phyloP scores from a whole-genome alignment of 2,888 invertebrate genomes.

The Serrognathus titanus region DNA sequence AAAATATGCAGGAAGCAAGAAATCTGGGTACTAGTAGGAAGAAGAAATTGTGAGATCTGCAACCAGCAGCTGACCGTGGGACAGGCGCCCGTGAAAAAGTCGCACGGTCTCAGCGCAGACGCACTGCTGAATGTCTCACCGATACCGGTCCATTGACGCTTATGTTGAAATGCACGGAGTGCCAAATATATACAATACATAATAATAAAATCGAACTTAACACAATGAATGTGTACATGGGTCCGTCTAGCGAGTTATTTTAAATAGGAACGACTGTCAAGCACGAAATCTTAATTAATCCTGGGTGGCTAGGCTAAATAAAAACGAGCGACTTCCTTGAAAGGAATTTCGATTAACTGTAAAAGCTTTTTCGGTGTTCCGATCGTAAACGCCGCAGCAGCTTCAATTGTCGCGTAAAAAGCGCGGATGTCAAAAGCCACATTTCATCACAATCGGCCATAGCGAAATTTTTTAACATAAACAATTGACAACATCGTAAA shows the following conservation, averaged over 20 bases:
- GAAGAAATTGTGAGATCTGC: constrained; percentile 33
- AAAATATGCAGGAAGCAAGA: constrained; percentile 9
- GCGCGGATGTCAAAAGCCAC: constrained; percentile 39
- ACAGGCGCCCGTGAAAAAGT: constrained; percentile 62
- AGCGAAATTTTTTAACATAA: too few species aligned
- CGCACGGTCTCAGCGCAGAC: constrained; percentile 59
- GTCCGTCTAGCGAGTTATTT: neutral
- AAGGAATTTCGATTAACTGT: constrained; percentile 15
- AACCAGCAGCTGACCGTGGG: constrained; percentile 53
- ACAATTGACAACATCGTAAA: too few species aligned
- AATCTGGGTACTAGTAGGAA: constrained; percentile 11
- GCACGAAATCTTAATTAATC: too few species aligned
- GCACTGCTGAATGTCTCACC: constrained; percentile 37
- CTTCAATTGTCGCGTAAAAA: constrained; percentile 54
- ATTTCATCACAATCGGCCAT: too few species aligned
- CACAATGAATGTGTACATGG: neutral
- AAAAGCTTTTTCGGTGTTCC: neutral
- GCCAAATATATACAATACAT: constrained; percentile 9
- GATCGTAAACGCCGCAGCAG: neutral
- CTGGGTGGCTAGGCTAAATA: too few species aligned
- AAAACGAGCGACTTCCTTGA: constrained; percentile 7
- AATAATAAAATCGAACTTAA: neutral
- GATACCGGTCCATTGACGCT: constrained; percentile 16
- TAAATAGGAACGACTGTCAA: too few species aligned
- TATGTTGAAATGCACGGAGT: constrained; percentile 6